Base-by-base conservation (phyloP, 2,888 invertebrate genomes). In the Aphodius granarius region DNA sequence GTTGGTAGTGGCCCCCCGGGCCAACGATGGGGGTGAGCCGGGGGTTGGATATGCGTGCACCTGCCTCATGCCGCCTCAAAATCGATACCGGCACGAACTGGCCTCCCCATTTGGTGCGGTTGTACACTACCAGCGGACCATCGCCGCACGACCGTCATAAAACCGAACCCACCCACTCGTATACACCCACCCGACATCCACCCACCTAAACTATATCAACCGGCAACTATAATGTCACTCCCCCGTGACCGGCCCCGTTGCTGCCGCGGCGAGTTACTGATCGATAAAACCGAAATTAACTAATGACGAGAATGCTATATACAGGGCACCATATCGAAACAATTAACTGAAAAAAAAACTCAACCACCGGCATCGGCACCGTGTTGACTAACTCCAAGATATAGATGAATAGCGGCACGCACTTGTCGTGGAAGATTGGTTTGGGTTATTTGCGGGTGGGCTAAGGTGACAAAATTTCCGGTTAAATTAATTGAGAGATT, bases 21-120 rank as follows among this genome's bases (percentile, higher is more conserved):
- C 80, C 81, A 81, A 80, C 79, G 80, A n/a, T 19, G 81, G 76
- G 79, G 79, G 77, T 75, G 82, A 66, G 17, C 81, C 79, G 81
- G 79, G 78, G 78, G 80, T 81, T 81, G 82, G 81, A 82, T 83
- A 83, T 84, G 83, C 83, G 84, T 83, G 83, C 84, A 83, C 83
- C 83, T 83, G 83, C 82, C 82, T 81, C 81, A 81, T 81, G 80
- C 81, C 81, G 75, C 81, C 81, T 79, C 80, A 80, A 66, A 81
- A 83, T 83, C 83, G 81, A 82, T 83, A 83, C 68, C 21, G 20
- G 78, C 80, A 77, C 77, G 81, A 80, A 81, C 81, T 80, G 80
- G 79, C 80, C 81, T 79, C 78, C 81, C 79, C 78, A 78, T 79
- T 80, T 78, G 80, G 78, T 79, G 79, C 78, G 81, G 81, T 81